phyloP scores from a whole-genome alignment of 2,888 invertebrate species.

The Dorcus hopei region DNA sequence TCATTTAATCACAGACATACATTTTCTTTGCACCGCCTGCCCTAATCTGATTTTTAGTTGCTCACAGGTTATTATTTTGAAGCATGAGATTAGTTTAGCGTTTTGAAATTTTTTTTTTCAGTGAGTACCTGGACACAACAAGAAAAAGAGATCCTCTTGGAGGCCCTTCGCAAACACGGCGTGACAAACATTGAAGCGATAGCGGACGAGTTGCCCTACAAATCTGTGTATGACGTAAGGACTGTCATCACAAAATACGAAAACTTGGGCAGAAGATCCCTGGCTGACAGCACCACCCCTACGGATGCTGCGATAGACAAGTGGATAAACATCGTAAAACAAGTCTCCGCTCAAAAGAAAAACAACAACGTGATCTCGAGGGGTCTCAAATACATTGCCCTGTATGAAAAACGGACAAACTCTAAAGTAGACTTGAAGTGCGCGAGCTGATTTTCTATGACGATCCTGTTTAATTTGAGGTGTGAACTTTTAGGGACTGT shows the following conservation, averaged over 20 bases:
- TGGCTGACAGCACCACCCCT: slow-evolving; percentile 2
- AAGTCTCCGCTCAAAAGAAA: slow-evolving; percentile 27
- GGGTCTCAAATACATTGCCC: slow-evolving; percentile 42
- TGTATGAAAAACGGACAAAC: slow-evolving; percentile 34
- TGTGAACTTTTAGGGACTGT: slow-evolving; percentile 27
- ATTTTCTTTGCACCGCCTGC: no score
- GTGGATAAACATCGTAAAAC: slow-evolving; percentile 38
- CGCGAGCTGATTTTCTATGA: neutral
- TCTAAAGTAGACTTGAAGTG: slow-evolving; percentile 35
- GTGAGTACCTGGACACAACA: slow-evolving; percentile 33
- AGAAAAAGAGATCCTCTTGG: slow-evolving; percentile 35
- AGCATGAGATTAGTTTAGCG: no score
- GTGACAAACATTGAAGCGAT: slow-evolving; percentile 33
- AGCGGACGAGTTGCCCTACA: slow-evolving; percentile 33
- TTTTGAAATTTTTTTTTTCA: slow-evolving; percentile 18
- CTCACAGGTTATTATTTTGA: no score
- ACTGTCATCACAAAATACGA: slow-evolving; percentile 35
- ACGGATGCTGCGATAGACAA: slow-evolving; percentile 33
- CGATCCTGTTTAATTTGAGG: neutral
- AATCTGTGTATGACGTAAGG: slow-evolving; percentile 34
- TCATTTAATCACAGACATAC: no score
- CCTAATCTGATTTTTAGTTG: no score
- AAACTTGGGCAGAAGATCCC: slow-evolving; percentile 25
- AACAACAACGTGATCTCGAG: slow-evolving; percentile 31
- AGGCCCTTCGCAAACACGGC: slow-evolving; percentile 35